phyloP scores from a whole-genome alignment of 2,888 invertebrate species.

The Erebia aethiops region DNA sequence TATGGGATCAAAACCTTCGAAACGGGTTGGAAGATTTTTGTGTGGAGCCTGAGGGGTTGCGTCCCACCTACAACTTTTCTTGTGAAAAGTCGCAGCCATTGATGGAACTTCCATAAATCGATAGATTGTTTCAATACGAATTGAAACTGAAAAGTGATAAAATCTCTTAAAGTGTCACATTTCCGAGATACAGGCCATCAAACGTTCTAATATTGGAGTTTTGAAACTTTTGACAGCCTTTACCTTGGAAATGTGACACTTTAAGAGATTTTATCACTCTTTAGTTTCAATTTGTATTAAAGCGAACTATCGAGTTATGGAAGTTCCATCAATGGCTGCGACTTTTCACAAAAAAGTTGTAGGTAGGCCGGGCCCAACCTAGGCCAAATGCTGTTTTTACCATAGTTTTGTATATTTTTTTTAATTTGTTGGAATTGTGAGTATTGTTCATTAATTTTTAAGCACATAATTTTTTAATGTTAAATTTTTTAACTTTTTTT shows the following conservation, averaged over 20 bases:
- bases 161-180: slow-evolving; percentile 12
- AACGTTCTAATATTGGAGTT: too few species aligned
- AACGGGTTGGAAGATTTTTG: slow-evolving; percentile 16
- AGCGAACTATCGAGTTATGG: slow-evolving; percentile 9
- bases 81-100: slow-evolving; percentile 8
- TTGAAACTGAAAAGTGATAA: slow-evolving; percentile 9
- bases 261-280: slow-evolving; percentile 5
- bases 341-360: background rate
- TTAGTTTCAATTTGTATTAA: slow-evolving; percentile 10
- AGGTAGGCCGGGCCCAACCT: slow-evolving; percentile 11
- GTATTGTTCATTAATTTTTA: slow-evolving; percentile 10
- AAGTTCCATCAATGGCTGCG: slow-evolving; percentile 10
- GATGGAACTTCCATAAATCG: slow-evolving; percentile 10
- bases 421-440: slow-evolving; percentile 12
- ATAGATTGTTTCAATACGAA: slow-evolving; percentile 12
- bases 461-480: slow-evolving; percentile 13
- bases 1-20: slow-evolving; percentile 15
- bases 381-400: slow-evolving; percentile 11
- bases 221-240: too few species aligned
- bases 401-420: slow-evolving; percentile 10
- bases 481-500: slow-evolving; percentile 12
- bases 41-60: slow-evolving; percentile 15
- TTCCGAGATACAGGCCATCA: slow-evolving; percentile 8
- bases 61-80: slow-evolving; percentile 15
- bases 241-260: too few species aligned